A percentile compares a stretch with the other conserved stretches of the same genome.
Evolutionary conservation across 1,140 invertebrate species (phyloP).

Genomic region (Daktulosphaira vitifoliae): DNA sequence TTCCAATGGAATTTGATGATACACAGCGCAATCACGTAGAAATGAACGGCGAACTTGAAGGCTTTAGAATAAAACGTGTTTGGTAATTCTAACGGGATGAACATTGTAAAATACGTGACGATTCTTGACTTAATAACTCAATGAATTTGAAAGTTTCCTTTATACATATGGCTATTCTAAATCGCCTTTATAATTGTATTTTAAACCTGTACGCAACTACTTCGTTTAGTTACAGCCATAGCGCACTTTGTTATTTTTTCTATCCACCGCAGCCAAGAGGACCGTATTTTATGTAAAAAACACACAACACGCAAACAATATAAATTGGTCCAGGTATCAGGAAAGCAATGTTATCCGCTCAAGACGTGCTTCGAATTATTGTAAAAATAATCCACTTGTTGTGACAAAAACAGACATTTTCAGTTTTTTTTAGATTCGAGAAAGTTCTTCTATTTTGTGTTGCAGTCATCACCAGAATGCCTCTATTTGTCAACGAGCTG

Average conservation of each 20-base stretch:
- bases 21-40: no score
- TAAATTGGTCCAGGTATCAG: conserved; percentile 29
- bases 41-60: no score
- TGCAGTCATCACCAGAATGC: background rate
- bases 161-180: no score
- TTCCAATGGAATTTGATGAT: no score
- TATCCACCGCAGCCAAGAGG: background rate
- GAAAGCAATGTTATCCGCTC: conserved; percentile 13
- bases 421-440: background rate
- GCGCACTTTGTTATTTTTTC: background rate
- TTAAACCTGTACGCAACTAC: background rate
- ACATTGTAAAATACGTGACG: background rate
- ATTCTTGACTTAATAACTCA: background rate
- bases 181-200: conserved; percentile 13
- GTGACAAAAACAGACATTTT: conserved; percentile 32
- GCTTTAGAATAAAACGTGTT: no score
- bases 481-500: background rate
- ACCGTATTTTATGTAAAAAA: background rate
- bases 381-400: conserved; percentile 25
- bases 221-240: background rate
- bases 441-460: conserved; percentile 2
- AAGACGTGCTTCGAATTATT: conserved; percentile 27
- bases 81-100: no score
- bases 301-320: conserved; percentile 14
- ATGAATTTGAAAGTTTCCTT: no score